Evolutionary conservation across 2,113 vertebrate species (phyloP).

Genomic region (Strix uralensis): DNA sequence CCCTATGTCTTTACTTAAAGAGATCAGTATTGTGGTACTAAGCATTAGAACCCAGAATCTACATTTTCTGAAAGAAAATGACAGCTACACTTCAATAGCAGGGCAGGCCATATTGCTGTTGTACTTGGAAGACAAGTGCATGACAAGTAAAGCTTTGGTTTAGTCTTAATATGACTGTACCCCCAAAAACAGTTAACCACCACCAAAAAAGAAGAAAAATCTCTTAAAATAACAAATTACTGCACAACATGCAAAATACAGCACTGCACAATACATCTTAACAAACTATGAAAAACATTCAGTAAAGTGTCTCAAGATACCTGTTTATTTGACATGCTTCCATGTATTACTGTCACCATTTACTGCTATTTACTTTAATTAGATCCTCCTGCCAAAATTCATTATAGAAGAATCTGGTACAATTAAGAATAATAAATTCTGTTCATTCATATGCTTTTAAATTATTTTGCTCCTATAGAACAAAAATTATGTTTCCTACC

Average conservation of each 20-base stretch:
- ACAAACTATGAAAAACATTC: neutral
- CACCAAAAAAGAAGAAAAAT: neutral
- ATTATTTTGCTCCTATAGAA: slow-evolving; percentile 33
- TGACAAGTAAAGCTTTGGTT: neutral
- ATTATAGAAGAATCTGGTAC: slow-evolving; percentile 50
- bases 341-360: slow-evolving; percentile 38
- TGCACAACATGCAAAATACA: neutral
- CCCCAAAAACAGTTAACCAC: neutral
- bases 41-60: neutral
- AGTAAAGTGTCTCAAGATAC: neutral
- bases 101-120: neutral
- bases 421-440: slow-evolving; percentile 58
- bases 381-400: slow-evolving; percentile 60
- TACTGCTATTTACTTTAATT: slow-evolving; percentile 57
- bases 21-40: neutral
- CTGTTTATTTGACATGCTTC: slow-evolving; percentile 32
- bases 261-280: neutral
- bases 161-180: neutral
- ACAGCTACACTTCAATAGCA: neutral
- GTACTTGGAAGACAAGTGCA: neutral
- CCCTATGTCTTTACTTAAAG: neutral
- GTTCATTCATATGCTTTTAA: slow-evolving; percentile 53
- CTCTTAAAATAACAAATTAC: neutral
- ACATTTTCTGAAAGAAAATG: neutral
- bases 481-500: neutral